phyloP scores from a whole-genome alignment of 1,140 invertebrate species.

The Macrotrachela quadricornifera region DNA sequence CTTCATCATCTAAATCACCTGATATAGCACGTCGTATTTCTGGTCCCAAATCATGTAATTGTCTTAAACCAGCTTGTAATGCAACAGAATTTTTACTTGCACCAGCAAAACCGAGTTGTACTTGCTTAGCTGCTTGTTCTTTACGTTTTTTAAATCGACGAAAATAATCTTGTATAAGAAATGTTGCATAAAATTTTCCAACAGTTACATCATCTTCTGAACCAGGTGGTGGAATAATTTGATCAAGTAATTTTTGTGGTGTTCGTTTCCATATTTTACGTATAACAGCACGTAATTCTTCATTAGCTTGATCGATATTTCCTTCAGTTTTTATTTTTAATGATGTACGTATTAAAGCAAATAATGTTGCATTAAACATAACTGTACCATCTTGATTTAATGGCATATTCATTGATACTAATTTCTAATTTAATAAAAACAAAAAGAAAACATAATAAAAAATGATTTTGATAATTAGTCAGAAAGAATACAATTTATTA shows the following conservation, averaged over 20 bases:
- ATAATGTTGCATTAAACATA: constrained; percentile 92
- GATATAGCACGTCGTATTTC: constrained; percentile 91
- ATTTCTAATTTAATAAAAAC: constrained; percentile 45
- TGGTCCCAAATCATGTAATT: constrained; percentile 86
- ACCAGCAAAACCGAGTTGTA: constrained; percentile 39
- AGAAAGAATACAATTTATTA: background rate
- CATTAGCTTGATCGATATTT: constrained; percentile 86
- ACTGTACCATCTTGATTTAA: constrained; percentile 97
- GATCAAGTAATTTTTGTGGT: constrained; percentile 75
- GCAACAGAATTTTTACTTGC: constrained; percentile 32
- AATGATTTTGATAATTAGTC: background rate
- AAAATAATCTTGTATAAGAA: constrained; percentile 99
- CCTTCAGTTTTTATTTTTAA: constrained; percentile 81
- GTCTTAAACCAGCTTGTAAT: constrained; percentile 62
- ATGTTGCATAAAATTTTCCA: constrained; percentile 99
- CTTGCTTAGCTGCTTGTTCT: constrained; percentile 46
- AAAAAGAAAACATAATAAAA: too few relatives aligned
- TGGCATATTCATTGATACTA: constrained; percentile 99
- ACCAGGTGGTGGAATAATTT: constrained; percentile 95
- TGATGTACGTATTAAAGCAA: constrained; percentile 90
- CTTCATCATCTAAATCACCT: constrained; percentile 72
- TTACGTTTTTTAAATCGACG: constrained; percentile 94
- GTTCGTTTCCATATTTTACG: constrained; percentile 98
- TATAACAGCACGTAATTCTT: constrained; percentile 78
- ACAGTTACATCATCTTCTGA: constrained; percentile 93